Evolutionary conservation across 2,888 invertebrate genomes (phyloP).

Genomic region (Boloria selene): DNA sequence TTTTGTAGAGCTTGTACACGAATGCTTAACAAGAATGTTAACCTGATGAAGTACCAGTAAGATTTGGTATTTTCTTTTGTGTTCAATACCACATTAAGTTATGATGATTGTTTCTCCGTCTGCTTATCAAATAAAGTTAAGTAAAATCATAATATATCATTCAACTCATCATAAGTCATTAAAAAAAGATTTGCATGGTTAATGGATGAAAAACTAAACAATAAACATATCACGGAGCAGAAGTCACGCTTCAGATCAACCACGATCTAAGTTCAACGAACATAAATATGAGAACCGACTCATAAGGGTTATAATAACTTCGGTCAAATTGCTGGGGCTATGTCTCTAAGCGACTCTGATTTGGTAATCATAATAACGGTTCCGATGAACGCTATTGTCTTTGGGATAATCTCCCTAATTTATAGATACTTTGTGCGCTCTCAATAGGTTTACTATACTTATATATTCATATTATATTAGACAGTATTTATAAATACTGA

Average conservation of each 20-base stretch:
- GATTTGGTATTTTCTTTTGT: no score
- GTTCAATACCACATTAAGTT: no score
- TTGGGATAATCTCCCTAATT: conserved; percentile 9
- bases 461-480: neutral
- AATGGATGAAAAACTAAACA: conserved; percentile 35
- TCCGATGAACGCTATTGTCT: conserved; percentile 10
- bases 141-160: no score
- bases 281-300: conserved; percentile 46
- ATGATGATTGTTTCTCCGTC: no score
- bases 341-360: conserved; percentile 22
- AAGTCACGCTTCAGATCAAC: conserved; percentile 46
- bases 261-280: conserved; percentile 51
- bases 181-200: conserved; percentile 9
- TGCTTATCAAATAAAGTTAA: no score
- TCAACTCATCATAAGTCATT: neutral
- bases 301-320: conserved; percentile 33
- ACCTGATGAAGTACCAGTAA: no score
- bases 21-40: no score
- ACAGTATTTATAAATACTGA: neutral
- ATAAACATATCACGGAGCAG: conserved; percentile 48
- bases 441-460: neutral
- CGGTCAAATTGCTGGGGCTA: conserved; percentile 27
- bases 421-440: neutral
- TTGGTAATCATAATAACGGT: conserved; percentile 25
- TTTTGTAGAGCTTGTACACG: no score